A percentile compares a stretch with the other conserved stretches of the same genome.
Conservation (phyloP, 2,113 vertebrate genomes). For the Candoia aspera region DNA sequence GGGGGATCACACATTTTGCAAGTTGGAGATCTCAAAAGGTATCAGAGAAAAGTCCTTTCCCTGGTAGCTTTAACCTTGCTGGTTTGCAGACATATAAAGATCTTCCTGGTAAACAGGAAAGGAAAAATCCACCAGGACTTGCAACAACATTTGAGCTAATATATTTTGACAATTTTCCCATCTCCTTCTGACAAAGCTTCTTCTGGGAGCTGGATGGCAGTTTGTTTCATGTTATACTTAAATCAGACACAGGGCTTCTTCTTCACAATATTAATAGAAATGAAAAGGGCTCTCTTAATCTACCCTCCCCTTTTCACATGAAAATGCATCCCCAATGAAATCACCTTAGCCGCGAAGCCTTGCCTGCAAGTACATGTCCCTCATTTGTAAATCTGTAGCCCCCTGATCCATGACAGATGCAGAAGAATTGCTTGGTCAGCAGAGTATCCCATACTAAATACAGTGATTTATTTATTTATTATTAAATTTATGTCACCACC, state of each 20-base stretch:
- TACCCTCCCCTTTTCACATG: conserved; percentile 22
- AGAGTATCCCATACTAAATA: neutral
- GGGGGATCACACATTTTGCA: conserved; percentile 53
- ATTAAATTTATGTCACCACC: no score
- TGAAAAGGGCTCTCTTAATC: conserved; percentile 47
- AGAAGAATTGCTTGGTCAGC: conserved; percentile 16
- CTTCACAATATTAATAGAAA: conserved; percentile 57
- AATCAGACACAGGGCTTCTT: conserved; percentile 62
- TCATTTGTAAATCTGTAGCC: conserved; percentile 13
- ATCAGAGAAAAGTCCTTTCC: conserved; percentile 58
- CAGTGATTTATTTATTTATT: no score
- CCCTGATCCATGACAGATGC: neutral
- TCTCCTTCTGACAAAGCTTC: conserved; percentile 61
- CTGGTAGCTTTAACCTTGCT: conserved; percentile 67
- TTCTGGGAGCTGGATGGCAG: conserved; percentile 66
- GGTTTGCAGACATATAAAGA: conserved; percentile 71
- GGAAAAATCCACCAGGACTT: conserved; percentile 64
- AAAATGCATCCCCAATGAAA: conserved; percentile 30
- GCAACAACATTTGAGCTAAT: conserved; percentile 67
- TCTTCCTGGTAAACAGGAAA: conserved; percentile 70
- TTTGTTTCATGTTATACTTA: conserved; percentile 67
- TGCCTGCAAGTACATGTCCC: conserved; percentile 22
- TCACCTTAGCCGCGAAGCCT: conserved; percentile 26
- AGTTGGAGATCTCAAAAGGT: conserved; percentile 45
- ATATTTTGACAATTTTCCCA: conserved; percentile 71